phyloP scores from a whole-genome alignment of 2,797 vertebrate genomes.

The Thamnophis elegans region DNA sequence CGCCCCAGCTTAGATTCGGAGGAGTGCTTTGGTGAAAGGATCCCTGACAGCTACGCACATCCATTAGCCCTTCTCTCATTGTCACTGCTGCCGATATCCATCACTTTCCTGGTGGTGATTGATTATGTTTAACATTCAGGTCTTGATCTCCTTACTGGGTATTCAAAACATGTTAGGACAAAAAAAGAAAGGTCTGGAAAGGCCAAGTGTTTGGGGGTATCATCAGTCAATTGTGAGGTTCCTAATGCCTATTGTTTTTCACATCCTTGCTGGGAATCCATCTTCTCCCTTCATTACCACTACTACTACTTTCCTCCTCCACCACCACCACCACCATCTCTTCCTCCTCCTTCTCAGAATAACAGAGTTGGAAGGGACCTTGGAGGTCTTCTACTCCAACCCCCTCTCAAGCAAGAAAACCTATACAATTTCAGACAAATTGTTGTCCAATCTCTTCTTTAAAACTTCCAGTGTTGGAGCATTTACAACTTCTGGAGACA shows the following conservation, averaged over 20 bases:
- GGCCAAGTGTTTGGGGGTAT: neutral
- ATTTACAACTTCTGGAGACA: no score
- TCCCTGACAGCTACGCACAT: conserved; percentile 24
- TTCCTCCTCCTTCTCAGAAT: neutral
- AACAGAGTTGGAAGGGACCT: neutral
- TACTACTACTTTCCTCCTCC: no score
- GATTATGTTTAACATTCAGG: conserved; percentile 20
- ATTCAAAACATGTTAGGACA: conserved; percentile 4
- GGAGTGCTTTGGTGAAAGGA: neutral
- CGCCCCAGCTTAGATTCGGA: conserved; percentile 21
- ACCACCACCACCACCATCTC: no score
- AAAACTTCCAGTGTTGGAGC: no score
- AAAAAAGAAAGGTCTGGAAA: neutral
- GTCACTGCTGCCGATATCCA: neutral
- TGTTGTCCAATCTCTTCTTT: no score
- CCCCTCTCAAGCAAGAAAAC: neutral
- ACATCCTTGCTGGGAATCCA: neutral
- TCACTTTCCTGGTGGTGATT: neutral
- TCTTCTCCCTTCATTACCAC: neutral
- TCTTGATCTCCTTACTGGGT: conserved; percentile 13
- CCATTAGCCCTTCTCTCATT: conserved; percentile 4
- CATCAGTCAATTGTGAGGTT: neutral
- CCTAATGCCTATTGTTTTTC: neutral
- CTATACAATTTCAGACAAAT: no score
- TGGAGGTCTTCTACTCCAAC: neutral